phyloP scores from a whole-genome alignment of 2,888 invertebrate species.

The Catocala sponsa region DNA sequence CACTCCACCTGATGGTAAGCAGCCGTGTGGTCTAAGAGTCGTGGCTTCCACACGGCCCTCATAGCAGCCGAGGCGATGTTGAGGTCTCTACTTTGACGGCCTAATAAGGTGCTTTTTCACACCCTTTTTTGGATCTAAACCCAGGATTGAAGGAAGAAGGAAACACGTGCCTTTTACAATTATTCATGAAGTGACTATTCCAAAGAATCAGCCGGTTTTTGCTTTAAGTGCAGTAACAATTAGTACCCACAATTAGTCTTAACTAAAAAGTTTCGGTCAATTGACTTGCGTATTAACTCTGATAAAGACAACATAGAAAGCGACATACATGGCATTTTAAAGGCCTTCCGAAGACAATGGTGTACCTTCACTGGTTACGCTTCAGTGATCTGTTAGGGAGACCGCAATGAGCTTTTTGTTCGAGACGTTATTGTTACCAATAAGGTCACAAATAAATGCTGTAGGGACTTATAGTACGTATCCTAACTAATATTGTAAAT shows the following conservation, averaged over 20 bases:
- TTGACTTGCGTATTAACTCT: constrained; percentile 4
- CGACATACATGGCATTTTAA: constrained; percentile 16
- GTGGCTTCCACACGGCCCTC: no score
- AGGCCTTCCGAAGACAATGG: constrained; percentile 14
- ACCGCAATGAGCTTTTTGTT: constrained; percentile 9
- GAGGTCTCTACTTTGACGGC: no score
- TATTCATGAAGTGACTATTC: no score
- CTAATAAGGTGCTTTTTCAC: no score
- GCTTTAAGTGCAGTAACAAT: constrained; percentile 20
- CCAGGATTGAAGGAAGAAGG: no score
- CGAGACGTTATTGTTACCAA: constrained; percentile 10
- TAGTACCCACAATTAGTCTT: constrained; percentile 5
- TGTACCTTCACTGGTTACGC: constrained; percentile 20
- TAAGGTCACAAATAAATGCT: not conserved
- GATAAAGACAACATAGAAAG: constrained; percentile 9
- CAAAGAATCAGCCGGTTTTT: not conserved
- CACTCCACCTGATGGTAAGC: no score
- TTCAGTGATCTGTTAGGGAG: constrained; percentile 14
- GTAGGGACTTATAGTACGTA: no score
- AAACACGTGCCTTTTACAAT: no score
- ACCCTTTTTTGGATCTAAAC: no score
- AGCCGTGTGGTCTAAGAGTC: no score
- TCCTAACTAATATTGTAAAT: no score
- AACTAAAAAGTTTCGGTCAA: constrained; percentile 4
- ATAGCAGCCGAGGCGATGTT: no score